Conservation (phyloP, 2,888 invertebrate genomes). For the Eupithecia centaureata region DNA sequence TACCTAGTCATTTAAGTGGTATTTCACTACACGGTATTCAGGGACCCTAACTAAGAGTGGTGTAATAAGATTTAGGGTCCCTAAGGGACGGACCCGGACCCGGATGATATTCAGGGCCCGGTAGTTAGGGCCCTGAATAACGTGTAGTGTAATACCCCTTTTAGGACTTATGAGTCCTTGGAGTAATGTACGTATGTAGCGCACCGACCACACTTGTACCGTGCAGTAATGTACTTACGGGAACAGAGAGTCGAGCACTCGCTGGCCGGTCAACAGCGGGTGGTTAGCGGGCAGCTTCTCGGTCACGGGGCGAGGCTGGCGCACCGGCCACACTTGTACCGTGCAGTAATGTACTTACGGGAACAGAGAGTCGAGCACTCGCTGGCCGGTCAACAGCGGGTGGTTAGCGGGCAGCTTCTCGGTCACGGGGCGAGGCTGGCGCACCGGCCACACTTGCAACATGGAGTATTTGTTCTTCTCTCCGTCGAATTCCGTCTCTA, state of each 20-base stretch:
- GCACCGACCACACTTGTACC: constrained; percentile 94
- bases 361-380: constrained; percentile 98
- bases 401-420: constrained; percentile 99
- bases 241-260: constrained; percentile 98
- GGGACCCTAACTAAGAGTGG: no score
- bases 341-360: constrained; percentile 94
- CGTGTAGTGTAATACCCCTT: no score
- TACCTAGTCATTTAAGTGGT: no score
- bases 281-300: constrained; percentile 99
- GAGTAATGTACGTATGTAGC: constrained; percentile 99
- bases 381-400: constrained; percentile 98
- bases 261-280: constrained; percentile 98
- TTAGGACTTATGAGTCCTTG: constrained; percentile 98
- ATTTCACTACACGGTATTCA: no score
- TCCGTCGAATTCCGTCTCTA: constrained; percentile 99
- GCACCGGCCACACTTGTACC: constrained; percentile 99
- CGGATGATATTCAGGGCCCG: no score
- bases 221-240: constrained; percentile 86
- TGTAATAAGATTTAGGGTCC: no score
- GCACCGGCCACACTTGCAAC: constrained; percentile 99
- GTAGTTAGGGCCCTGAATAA: no score
- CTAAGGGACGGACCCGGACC: no score
- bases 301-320: constrained; percentile 97
- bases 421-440: constrained; percentile 97
- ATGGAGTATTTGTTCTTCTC: constrained; percentile 95